phyloP scores from a whole-genome alignment of 30 jellyfish, hydroid and myxozoan species.

The Chrysaora quinquecirrha region DNA sequence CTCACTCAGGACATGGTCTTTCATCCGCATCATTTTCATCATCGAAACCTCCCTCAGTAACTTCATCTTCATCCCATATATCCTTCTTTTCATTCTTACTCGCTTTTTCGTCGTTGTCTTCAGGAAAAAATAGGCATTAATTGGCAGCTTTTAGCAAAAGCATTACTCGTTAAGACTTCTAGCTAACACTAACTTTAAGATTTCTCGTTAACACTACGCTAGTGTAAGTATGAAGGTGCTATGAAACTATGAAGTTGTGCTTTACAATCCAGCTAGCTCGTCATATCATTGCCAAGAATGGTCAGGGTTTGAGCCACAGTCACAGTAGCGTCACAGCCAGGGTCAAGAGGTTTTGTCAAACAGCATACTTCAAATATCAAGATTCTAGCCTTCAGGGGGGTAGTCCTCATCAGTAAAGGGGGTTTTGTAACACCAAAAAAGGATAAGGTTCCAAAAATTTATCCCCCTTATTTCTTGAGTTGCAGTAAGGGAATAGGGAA shows the following conservation, averaged over 20 bases:
- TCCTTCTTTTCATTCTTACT: conserved; percentile 13
- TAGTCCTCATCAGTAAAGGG: no score
- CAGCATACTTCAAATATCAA: no score
- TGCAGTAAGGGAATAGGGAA: no score
- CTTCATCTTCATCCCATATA: conserved; percentile 60
- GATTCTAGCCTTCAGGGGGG: no score
- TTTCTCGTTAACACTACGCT: not conserved
- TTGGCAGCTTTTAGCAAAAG: not conserved
- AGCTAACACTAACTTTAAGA: not conserved
- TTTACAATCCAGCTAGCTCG: not conserved
- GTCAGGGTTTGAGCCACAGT: no score
- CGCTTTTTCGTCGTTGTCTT: conserved; percentile 1
- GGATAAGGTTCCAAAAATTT: no score
- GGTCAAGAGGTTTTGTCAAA: no score
- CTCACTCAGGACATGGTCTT: conserved; percentile 70
- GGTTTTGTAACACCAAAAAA: no score
- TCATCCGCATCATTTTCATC: conserved; percentile 55
- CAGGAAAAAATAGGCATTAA: not conserved
- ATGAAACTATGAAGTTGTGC: not conserved
- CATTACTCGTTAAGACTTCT: not conserved
- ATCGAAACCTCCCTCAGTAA: conserved; percentile 12
- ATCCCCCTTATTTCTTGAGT: no score
- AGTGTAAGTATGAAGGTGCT: not conserved
- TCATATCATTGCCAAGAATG: not conserved
- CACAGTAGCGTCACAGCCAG: no score